A percentile compares a stretch with the other conserved stretches of the same genome.
phyloP scores from a whole-genome alignment of 2,888 invertebrate genomes.

The Eumerus sabulonum region DNA sequence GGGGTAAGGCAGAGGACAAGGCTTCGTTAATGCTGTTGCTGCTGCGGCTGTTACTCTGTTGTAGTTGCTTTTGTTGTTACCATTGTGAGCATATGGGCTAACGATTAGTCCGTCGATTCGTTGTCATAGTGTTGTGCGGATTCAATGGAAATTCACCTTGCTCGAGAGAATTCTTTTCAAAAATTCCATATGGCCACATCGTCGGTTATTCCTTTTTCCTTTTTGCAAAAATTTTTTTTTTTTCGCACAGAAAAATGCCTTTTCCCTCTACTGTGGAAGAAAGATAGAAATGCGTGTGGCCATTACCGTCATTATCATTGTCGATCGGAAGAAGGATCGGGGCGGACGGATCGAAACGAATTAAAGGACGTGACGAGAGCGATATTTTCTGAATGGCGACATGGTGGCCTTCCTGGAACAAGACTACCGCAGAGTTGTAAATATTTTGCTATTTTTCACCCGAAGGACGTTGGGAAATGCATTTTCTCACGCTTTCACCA shows the following conservation, averaged over 20 bases:
- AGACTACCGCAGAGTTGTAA: too few relatives aligned
- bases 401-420: too few relatives aligned
- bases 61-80: constrained; percentile 21
- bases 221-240: constrained; percentile 22
- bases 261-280: constrained; percentile 1
- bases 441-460: background rate
- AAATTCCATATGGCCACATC: constrained; percentile 61
- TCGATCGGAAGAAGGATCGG: too few relatives aligned
- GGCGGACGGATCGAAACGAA: too few relatives aligned
- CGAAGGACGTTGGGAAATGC: background rate
- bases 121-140: constrained; percentile 33
- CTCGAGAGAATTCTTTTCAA: constrained; percentile 57
- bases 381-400: too few relatives aligned
- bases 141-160: constrained; percentile 48
- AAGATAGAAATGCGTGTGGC: constrained; percentile 54
- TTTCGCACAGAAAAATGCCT: constrained; percentile 23
- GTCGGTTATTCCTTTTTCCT: constrained; percentile 1
- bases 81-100: constrained; percentile 58
- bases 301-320: constrained; percentile 6
- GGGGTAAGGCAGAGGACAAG: constrained; percentile 23
- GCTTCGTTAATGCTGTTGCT: background rate
- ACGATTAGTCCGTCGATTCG: constrained; percentile 24
- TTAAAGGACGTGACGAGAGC: too few relatives aligned
- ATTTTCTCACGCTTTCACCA: too few relatives aligned
- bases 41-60: constrained; percentile 2